Evolutionary conservation across 2,797 vertebrate genomes (phyloP).

Genomic region (Rhincodon typus): DNA sequence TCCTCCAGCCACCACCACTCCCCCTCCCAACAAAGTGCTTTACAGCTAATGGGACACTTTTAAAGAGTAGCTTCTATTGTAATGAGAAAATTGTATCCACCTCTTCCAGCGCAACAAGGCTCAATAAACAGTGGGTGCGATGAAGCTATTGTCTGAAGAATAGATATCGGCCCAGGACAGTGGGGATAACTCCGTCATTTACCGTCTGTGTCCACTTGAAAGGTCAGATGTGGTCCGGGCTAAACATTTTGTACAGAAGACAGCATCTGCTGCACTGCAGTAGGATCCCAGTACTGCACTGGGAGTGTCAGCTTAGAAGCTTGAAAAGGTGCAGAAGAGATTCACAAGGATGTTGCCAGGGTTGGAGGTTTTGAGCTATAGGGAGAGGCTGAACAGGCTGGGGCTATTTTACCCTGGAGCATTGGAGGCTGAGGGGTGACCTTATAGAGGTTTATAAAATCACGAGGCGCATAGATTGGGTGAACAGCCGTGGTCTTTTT

Average conservation of each 20-base stretch:
- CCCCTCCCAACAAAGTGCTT: not conserved
- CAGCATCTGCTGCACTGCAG: not conserved
- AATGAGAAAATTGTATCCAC: not conserved
- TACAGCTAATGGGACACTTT: not conserved
- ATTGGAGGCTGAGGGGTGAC: too few relatives aligned
- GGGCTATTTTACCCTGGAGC: too few relatives aligned
- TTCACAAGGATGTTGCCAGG: too few relatives aligned
- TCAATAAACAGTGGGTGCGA: not conserved
- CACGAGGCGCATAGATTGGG: too few relatives aligned
- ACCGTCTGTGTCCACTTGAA: not conserved
- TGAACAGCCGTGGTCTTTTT: too few relatives aligned
- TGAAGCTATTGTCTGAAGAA: too few relatives aligned
- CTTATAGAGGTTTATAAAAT: too few relatives aligned
- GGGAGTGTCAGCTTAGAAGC: not conserved
- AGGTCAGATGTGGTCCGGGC: not conserved
- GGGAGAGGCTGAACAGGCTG: too few relatives aligned
- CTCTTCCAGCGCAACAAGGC: not conserved
- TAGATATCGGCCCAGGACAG: not conserved
- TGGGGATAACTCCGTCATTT: not conserved
- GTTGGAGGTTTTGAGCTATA: too few relatives aligned
- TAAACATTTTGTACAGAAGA: not conserved
- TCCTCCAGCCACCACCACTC: not conserved
- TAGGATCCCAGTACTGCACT: not conserved
- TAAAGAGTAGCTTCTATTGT: not conserved
- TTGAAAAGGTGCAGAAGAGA: too few relatives aligned